Percentiles rank a stretch among this genome's conserved stretches.
Conservation (phyloP, 2,113 vertebrate species). For the Marcusenius ussheri region DNA sequence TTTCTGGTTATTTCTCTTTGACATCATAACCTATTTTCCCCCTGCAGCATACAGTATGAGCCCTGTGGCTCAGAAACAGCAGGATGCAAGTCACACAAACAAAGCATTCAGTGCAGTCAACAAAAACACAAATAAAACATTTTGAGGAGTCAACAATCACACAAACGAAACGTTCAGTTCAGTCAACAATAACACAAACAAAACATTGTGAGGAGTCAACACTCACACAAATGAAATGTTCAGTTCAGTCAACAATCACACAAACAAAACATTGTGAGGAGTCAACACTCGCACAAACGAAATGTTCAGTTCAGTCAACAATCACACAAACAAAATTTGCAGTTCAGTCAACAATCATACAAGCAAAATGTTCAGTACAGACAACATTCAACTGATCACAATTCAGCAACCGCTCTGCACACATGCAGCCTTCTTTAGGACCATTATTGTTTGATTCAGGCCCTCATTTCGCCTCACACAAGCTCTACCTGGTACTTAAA, state of each 20-base stretch:
- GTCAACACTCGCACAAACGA: no score
- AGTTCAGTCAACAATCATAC: neutral
- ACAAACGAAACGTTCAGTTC: neutral
- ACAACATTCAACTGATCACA: neutral
- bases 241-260: neutral
- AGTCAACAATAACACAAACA: no score
- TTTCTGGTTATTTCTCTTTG: constrained; percentile 54
- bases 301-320: neutral
- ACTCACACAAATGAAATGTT: neutral
- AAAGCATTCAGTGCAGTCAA: neutral
- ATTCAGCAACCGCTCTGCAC: constrained; percentile 48
- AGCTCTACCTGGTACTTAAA: constrained; percentile 45
- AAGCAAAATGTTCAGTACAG: neutral
- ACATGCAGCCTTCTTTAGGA: constrained; percentile 44
- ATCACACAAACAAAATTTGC: neutral
- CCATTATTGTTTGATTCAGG: constrained; percentile 58
- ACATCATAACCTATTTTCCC: constrained; percentile 46
- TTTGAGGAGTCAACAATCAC: neutral
- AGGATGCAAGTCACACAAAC: neutral
- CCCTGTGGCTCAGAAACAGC: neutral
- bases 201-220: neutral
- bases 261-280: neutral
- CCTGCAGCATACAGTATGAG: constrained; percentile 37
- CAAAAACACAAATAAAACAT: no score
- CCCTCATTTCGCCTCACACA: constrained; percentile 48